Evolutionary conservation across 2,113 vertebrate genomes (phyloP), one percentile per base, ranked within the genome.

Genomic region (Oryzias javanicus): DNA sequence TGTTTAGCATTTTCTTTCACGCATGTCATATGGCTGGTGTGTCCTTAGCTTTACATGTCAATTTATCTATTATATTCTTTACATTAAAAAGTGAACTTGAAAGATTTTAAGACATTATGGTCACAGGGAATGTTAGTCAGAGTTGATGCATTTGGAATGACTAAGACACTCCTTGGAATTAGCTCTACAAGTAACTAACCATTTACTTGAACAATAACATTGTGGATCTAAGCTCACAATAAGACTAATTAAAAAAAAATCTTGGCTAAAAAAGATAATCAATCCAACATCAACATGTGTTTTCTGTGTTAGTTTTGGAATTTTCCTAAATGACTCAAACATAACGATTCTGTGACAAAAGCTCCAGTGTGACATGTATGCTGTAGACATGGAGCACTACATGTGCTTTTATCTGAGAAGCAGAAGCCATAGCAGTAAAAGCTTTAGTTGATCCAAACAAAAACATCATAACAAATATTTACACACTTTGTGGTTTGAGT

Each of bases 311-410:
- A 7, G 6, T 14, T 42, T 15, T 24, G n/a, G n/a, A n/a, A n/a
- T 22, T 60, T 16, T 47, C 40, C 35, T 46, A 41, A 25, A 53
- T 27, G 58, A 42, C 27, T 6, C 1, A 29, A 29, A 29, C 4
- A 25, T 25, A 25, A 25, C 5, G 27, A 29, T 29, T 29, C 1
- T 35, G 6, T 76, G 76, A 62, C 46, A 48, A 55, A 13, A 60
- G 66, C 49, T 45, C 51, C 45, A 20, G 47, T 49, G 13, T 70
- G 75, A 76, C 60, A 78, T 55, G 18, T 46, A 24, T 55, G 19
- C 68, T 49, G 6, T 42, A 17, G 5, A n/a, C 50, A 42, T 46
- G 49, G 19, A 29, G 45, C 47, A 24, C 20, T 56, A 18, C 4
- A 17, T 47, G 15, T 18, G 16, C 3, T 18, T 25, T 14, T n/a